Percentiles rank a stretch among this genome's conserved stretches.
phyloP scores from a whole-genome alignment of 2,797 vertebrate species.

The Rhincodon typus region DNA sequence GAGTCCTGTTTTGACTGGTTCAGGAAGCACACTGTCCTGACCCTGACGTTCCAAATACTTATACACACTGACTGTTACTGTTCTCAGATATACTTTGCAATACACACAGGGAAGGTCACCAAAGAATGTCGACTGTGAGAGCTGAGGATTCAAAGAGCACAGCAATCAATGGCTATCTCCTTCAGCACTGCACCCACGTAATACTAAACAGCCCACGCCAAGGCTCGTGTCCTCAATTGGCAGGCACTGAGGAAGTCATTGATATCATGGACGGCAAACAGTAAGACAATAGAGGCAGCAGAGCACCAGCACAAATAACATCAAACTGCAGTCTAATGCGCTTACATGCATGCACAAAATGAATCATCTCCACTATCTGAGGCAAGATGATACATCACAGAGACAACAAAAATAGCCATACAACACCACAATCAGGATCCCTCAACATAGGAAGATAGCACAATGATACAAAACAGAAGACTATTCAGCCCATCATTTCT shows the following conservation, averaged over 20 bases:
- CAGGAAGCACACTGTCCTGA: conserved; percentile 10
- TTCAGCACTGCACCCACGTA: neutral
- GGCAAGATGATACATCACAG: neutral
- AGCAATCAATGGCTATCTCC: neutral
- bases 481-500: neutral
- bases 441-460: neutral
- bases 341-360: neutral
- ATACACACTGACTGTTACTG: neutral
- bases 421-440: neutral
- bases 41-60: neutral
- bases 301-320: neutral
- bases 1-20: neutral
- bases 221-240: conserved; percentile 22
- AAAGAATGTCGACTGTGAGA: neutral
- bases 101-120: neutral
- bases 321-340: neutral
- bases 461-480: neutral
- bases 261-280: conserved; percentile 2
- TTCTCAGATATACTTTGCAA: neutral
- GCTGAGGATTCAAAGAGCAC: neutral
- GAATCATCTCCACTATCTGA: conserved; percentile 6
- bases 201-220: neutral
- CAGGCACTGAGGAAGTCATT: conserved; percentile 21
- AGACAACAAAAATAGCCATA: neutral
- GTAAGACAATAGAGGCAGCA: neutral